Conservation (phyloP, 37 sponge, comb jelly and placozoan species). For the Theonella swinhoei region DNA sequence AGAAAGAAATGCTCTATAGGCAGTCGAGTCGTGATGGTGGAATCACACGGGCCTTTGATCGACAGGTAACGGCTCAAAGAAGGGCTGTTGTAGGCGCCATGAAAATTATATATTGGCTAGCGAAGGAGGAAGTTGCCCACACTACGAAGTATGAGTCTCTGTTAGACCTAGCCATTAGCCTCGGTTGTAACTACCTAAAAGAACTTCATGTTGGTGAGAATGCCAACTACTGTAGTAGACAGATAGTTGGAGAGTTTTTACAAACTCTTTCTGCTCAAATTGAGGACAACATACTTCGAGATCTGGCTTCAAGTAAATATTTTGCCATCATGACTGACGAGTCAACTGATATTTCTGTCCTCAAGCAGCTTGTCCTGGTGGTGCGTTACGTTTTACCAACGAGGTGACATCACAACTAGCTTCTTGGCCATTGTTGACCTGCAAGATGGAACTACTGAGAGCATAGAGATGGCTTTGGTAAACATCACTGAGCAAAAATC, state of each 20-base stretch:
- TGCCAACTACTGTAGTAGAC: conserved; percentile 25
- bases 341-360: conserved; percentile 38
- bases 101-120: conserved; percentile 56
- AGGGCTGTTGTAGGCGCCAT: conserved; percentile 17
- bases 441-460: conserved; percentile 18
- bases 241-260: conserved; percentile 45
- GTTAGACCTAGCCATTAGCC: conserved; percentile 14
- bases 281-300: conserved; percentile 31
- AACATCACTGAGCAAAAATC: not conserved
- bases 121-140: conserved; percentile 49
- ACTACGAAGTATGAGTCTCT: conserved; percentile 42
- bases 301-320: conserved; percentile 14
- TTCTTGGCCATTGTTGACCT: conserved; percentile 12
- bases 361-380: conserved; percentile 37
- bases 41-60: conserved; percentile 18
- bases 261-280: conserved; percentile 14
- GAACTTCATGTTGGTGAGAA: conserved; percentile 28
- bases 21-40: conserved; percentile 13
- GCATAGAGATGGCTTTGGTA: conserved; percentile 10
- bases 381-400: conserved; percentile 2
- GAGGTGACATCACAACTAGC: not conserved
- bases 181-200: conserved; percentile 39
- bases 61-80: conserved; percentile 4
- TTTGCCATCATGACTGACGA: conserved; percentile 57
- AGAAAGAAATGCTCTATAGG: not conserved